phyloP scores from a whole-genome alignment of 64 coral and sea anemone genomes.

The Stylophora pistillata region DNA sequence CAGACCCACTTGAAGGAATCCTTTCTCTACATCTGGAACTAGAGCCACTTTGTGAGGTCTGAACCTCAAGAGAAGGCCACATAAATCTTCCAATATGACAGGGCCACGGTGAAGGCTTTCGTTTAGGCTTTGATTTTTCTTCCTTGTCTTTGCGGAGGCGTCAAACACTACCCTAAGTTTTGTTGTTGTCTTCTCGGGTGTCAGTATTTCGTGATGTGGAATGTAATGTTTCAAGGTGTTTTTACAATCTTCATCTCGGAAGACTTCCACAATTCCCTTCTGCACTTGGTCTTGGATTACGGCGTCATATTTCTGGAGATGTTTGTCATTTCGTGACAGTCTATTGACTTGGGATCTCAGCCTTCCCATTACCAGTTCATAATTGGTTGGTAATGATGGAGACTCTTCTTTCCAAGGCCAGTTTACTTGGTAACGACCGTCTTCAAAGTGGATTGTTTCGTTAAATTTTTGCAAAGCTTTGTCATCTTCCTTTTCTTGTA shows the following conservation, averaged over 20 bases:
- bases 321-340: constrained; percentile 32
- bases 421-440: too few relatives aligned
- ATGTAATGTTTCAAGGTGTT: constrained; percentile 45
- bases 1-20: too few relatives aligned
- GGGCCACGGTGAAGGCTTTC: constrained; percentile 49
- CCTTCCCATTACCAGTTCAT: too few relatives aligned
- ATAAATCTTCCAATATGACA: constrained; percentile 51
- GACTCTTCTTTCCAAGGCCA: too few relatives aligned
- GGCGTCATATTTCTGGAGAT: constrained; percentile 11
- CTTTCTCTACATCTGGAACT: constrained; percentile 38
- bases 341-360: constrained; percentile 52
- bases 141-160: constrained; percentile 35
- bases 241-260: not conserved
- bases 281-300: constrained; percentile 47
- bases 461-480: too few relatives aligned
- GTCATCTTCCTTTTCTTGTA: too few relatives aligned
- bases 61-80: constrained; percentile 49
- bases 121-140: constrained; percentile 50
- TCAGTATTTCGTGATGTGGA: constrained; percentile 45
- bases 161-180: constrained; percentile 40
- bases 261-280: constrained; percentile 40
- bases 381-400: too few relatives aligned
- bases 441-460: too few relatives aligned
- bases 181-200: constrained; percentile 20
- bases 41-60: constrained; percentile 19